Base-by-base conservation (phyloP, 2,113 vertebrate species). In the Nesogale talazaci region DNA sequence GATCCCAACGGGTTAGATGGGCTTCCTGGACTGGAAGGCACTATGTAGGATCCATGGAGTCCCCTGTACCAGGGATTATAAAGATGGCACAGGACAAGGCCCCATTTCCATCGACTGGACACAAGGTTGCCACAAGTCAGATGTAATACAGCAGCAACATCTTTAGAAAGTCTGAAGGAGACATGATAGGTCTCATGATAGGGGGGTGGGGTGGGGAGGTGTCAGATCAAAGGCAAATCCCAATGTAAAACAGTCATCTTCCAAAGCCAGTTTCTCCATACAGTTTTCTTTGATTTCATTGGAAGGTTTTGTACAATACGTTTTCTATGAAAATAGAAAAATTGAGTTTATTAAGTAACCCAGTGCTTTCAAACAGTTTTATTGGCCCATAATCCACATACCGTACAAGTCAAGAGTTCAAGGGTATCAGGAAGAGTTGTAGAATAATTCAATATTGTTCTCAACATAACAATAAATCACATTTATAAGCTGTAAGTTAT, bases 221-320 rank as follows among this genome's bases (percentile, higher is more conserved):
- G 57, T 42, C 36, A 2, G 38, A 63, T 40, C 11, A n/a, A 22
- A 29, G 34, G 34, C 80, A 81, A 80, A 80, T 22, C 56, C 16
- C 17, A 22, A 65, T 40, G 22, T 22, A 16, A 17, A 46, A 67
- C 89, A 34, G 40, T 7, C 65, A 11, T 61, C 72, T 75, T 57
- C 67, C 80, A 80, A 85, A 86, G 57, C 75, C 79, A 52, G 65
- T 79, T 89, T 74, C 81, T 89, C 15, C 63, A 7, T 65, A 31
- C 36, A 25, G 17, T 6, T 61, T 19, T 3, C 34, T 83, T 57
- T 56, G 46, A 70, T 70, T 61, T 93, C 61, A 79, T 80, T 80
- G 25, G 52, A 14, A 79, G 79, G n/a, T 59, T 46, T 80, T 72
- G 22, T 75, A 46, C 11, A 27, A 83, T 40, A 88, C 46, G 9